Base-by-base conservation (phyloP, 2,888 invertebrate genomes). In the Malthinus seriepunctatus region DNA sequence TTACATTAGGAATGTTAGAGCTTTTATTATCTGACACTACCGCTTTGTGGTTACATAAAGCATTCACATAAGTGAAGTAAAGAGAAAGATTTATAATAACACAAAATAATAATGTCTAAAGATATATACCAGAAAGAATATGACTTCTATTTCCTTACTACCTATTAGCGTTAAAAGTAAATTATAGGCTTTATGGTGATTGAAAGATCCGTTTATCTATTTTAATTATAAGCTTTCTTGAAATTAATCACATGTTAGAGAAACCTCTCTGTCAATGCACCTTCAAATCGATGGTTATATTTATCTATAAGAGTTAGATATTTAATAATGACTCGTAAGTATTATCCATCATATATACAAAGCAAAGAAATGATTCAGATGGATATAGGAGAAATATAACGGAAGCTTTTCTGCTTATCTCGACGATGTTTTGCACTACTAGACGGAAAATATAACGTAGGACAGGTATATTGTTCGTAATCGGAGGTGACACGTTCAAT, bases 401-500 rank as follows among this genome's bases (percentile, higher is more conserved):
- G 55, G 60, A 60, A 56, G 51, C 55, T 55, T 56, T 54, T 60
- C 46, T 56, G 48, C 44, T 50, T 50, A 60, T 55, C 55, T 60
- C 47, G 49, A 57, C 39, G 45, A 61, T 50, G 51, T 57, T 57
- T 57, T 56, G 56, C 60, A 42, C 60, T 47, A 51, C 44, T 56
- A 49, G 51, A 42, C 49, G 60, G 60, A 55, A 56, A 60, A 60
- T 60, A 60, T 60, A 63, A 62, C 64, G 62, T 52, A 59, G 69
- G 71, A 76, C 78, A 77, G 78, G 77, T 77, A 76, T 77, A 77
- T 78, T 78, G 78, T 78, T 76, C 76, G 74, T 79, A 79, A 79
- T 78, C 78, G 76, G 73, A 78, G 77, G 78, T 78, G 79, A 79
- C 79, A 78, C 74, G 76, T 78, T 78, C 79, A 79, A 79, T 79